Base-by-base conservation (phyloP, 2,888 invertebrate species). In the Anthoptus insignis region DNA sequence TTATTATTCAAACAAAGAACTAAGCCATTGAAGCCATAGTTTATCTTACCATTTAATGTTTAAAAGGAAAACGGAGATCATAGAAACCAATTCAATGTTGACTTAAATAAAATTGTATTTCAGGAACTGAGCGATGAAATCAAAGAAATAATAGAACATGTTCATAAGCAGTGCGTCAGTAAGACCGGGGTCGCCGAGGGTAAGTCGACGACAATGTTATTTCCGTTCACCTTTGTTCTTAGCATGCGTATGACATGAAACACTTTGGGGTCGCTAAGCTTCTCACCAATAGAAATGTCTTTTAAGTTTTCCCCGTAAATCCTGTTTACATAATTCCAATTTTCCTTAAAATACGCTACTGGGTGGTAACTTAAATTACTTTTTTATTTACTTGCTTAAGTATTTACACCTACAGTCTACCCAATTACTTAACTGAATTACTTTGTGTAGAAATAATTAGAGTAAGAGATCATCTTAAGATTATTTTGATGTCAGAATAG, bases 41-140 rank as follows among this genome's bases (percentile, higher is more conserved):
- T n/a, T n/a, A n/a, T n/a, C n/a, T n/a, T n/a, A n/a, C n/a, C n/a
- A n/a, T n/a, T n/a, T n/a, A n/a, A n/a, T n/a, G n/a, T n/a, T 3
- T 22, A 16, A 37, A 19, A 37, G 16, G 6, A 22, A 22, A 42
- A 45, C 21, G 6, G 9, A 52, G 64, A 39, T 53, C 14, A 37
- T 21, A 57, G 37, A 49, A 50, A 7, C 19, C 52, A 64, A 37
- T 64, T 32, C 34, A 68, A 71, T 74, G 72, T 69, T 70, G 68
- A 71, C 70, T 70, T 68, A 61, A 73, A 76, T 58, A 71, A 76
- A 79, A 80, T 73, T 68, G 67, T 71, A 75, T 77, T 90, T 73
- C 82, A 93, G 93, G 86, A 87, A 76, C 89, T 93, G 78, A 90
- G 91, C 75, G 93, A 92, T 16, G 93, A 94, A 81, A 91, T 94